These are phyloP conservation scores for Anolis carolinensis DNA, from an alignment of 2,113 vertebrate genomes.

Conservation along the genomic window DNA sequence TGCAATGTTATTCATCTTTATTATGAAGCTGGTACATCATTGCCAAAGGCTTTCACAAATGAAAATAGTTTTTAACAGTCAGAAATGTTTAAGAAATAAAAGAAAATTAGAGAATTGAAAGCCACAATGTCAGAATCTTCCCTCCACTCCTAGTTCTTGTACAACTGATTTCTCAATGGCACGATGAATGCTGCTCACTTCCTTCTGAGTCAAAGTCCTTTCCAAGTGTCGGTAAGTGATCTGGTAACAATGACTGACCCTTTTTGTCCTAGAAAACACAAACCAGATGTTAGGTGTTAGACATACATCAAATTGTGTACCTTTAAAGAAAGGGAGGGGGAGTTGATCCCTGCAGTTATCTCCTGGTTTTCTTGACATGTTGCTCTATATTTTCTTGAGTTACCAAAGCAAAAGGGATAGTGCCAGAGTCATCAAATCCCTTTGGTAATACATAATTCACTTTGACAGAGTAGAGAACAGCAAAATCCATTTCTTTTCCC, in stretches of 20 bases:
- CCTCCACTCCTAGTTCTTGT: constrained; percentile 84
- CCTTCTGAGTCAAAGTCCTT: constrained; percentile 86
- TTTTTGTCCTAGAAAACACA: constrained; percentile 78
- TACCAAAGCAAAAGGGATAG: constrained; percentile 40
- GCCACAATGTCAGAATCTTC: constrained; percentile 78
- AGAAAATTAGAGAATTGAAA: neutral
- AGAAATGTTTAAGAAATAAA: neutral
- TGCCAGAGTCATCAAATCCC: neutral
- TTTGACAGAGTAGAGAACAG: constrained; percentile 34
- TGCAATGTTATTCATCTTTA: constrained; percentile 59
- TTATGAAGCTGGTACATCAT: constrained; percentile 53
- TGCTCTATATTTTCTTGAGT: constrained; percentile 45
- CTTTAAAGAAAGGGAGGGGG: neutral
- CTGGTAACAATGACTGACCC: constrained; percentile 90
- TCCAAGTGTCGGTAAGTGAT: constrained; percentile 92
- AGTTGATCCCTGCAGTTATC: constrained; percentile 28
- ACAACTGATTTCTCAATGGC: constrained; percentile 79
- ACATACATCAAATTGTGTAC: constrained; percentile 21
- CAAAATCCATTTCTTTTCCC: constrained; percentile 17
- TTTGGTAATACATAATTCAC: constrained; percentile 43
- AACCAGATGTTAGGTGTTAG: constrained; percentile 47
- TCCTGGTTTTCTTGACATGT: constrained; percentile 19
- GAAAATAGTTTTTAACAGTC: neutral
- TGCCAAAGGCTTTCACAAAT: neutral
- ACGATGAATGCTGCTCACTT: constrained; percentile 81